Evolutionary conservation across 2,113 vertebrate species (phyloP), one percentile per base, ranked within the genome.

Genomic region (Dipodomys spectabilis): DNA sequence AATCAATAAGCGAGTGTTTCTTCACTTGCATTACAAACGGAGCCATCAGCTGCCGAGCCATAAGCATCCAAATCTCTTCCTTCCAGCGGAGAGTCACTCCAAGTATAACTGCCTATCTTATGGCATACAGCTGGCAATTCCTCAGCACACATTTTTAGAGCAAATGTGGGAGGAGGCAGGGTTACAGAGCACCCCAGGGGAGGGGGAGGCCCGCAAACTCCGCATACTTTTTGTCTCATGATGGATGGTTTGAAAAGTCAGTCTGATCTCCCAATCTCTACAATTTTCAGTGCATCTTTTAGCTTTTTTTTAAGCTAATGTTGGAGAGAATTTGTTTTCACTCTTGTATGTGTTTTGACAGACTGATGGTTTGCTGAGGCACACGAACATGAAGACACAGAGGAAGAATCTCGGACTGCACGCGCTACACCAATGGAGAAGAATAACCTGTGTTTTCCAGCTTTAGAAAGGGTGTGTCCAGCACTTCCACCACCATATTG

Each of bases 121-220:
- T 22, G 73, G 23, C 49, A 65, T 83, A 7, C 20, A 6, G 32
- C 25, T 25, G 49, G 7, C 23, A 67, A 23, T 32, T 45, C 67
- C 23, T 90, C 65, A 85, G 57, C 32, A 89, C 81, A 60, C 44
- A 88, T 57, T 49, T 90, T 78, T 72, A 86, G 39, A 90, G 49
- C 23, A 25, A 91, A 86, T 39, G 49, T 80, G 69, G 30, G 78
- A 13, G 67, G 15, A 83, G 35, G 7, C 3, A 45, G 65, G 77
- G 69, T 57, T 49, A 32, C 32, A 68, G 68, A 74, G 19, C 7
- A 72, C 19, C 57, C 71, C 39, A 9, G 25, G 12, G 6, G 16
- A 12, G 39, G 7, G 6, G 30, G 10, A 6, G 49, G 71, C 19
- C 30, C 4, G 1, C 6, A 72, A 72, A 19, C 16, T 81, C 28